A percentile compares a stretch with the other conserved stretches of the same genome.
These are phyloP conservation scores for Sinohyriopsis cumingii DNA, from an alignment of 2,888 invertebrate genomes.

Conservation along the genomic window DNA sequence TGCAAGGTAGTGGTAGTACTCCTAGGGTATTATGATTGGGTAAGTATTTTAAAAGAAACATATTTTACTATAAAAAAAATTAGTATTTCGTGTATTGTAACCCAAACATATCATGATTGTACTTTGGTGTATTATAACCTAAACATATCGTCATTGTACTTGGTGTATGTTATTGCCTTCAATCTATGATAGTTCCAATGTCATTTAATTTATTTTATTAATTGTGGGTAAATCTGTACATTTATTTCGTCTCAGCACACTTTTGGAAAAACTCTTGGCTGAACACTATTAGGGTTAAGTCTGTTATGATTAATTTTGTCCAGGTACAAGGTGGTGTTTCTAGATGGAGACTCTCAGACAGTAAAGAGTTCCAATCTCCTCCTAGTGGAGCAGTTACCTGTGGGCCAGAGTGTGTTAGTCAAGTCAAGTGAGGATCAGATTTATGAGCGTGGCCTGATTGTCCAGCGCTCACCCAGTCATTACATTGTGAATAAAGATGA, in stretches of 20 bases:
- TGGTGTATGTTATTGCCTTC: neutral
- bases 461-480: conserved; percentile 25
- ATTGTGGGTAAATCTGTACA: neutral
- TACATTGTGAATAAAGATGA: conserved; percentile 57
- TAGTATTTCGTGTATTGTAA: too few species aligned
- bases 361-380: conserved; percentile 51
- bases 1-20: too few species aligned
- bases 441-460: conserved; percentile 56
- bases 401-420: conserved; percentile 63
- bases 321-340: conserved; percentile 54
- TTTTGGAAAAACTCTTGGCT: neutral
- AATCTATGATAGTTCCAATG: neutral
- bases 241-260: neutral
- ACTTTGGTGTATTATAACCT: too few species aligned
- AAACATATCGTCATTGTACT: too few species aligned
- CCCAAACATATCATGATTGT: too few species aligned
- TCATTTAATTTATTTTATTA: neutral
- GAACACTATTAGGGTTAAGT: neutral
- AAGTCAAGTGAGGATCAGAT: conserved; percentile 40
- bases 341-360: conserved; percentile 54
- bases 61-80: too few species aligned
- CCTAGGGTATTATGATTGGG: too few species aligned
- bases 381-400: conserved; percentile 48
- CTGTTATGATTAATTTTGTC: conserved; percentile 2
- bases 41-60: too few species aligned